Percentiles rank a stretch among this genome's conserved stretches.
phyloP scores from a whole-genome alignment of 2,113 vertebrate species.

The Eclectus roratus region DNA sequence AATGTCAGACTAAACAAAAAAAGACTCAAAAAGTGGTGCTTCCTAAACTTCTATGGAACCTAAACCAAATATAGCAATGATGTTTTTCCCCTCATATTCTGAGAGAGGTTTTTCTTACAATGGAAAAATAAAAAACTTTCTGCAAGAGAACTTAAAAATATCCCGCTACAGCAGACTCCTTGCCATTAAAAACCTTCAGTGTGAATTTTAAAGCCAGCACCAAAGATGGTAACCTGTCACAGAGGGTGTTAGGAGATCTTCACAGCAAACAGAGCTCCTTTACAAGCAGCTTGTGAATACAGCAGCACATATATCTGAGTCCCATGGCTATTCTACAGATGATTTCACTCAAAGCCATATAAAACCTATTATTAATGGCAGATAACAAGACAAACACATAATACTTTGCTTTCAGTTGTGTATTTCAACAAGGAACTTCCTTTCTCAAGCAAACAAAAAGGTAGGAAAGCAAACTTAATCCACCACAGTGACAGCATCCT shows the following conservation, averaged over 20 bases:
- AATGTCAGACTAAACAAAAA: neutral
- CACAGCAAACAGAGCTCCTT: neutral
- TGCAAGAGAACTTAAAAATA: neutral
- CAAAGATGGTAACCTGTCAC: neutral
- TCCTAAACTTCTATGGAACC: neutral
- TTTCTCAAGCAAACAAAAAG: neutral
- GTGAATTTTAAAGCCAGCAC: neutral
- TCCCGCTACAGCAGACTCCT: neutral
- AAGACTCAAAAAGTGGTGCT: neutral
- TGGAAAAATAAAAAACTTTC: neutral
- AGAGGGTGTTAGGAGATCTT: neutral
- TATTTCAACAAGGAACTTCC: neutral
- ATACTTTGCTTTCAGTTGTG: neutral
- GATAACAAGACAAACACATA: neutral
- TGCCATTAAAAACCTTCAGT: neutral
- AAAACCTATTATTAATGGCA: neutral
- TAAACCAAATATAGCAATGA: neutral
- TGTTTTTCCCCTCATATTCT: accelerated
- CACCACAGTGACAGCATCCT: neutral
- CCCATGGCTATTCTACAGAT: accelerated
- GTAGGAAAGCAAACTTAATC: neutral
- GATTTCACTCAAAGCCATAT: neutral
- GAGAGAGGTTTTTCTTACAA: neutral
- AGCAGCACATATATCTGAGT: neutral
- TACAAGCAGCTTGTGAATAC: neutral